A percentile compares a stretch with the other conserved stretches of the same genome.
phyloP scores from a whole-genome alignment of 2,888 invertebrate species.

The Cephus pulcher region DNA sequence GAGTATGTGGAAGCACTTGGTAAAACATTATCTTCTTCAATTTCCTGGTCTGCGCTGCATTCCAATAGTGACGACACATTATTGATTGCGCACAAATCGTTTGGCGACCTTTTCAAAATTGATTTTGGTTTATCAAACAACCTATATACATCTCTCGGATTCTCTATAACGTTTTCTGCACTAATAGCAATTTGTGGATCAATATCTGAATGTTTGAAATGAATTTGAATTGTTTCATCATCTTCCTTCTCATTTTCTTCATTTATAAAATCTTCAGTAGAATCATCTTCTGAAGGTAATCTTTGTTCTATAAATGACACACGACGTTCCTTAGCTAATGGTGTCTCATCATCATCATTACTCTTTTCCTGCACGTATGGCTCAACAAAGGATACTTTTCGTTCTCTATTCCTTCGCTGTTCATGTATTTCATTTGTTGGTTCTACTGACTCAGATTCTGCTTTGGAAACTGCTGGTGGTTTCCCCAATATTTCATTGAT shows the following conservation, averaged over 20 bases:
- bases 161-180: conserved; percentile 34
- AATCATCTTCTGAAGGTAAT: neutral
- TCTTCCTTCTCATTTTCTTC: conserved; percentile 27
- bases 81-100: conserved; percentile 27
- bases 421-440: conserved; percentile 6
- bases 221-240: conserved; percentile 47
- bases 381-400: conserved; percentile 42
- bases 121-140: conserved; percentile 52
- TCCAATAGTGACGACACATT: conserved; percentile 23
- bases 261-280: neutral
- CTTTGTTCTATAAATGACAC: neutral
- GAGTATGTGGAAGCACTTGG: conserved; percentile 38
- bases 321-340: neutral
- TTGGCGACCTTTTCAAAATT: conserved; percentile 53
- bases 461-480: neutral
- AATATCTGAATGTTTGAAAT: conserved; percentile 49
- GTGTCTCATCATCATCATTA: neutral
- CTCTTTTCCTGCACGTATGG: neutral
- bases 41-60: conserved; percentile 33
- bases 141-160: conserved; percentile 54
- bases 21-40: conserved; percentile 23
- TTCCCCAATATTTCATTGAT: neutral
- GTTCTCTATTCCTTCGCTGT: neutral
- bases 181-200: conserved; percentile 21
- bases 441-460: conserved; percentile 1